Conservation (phyloP, 1,140 invertebrate species). For the Meloidogyne hapla region DNA sequence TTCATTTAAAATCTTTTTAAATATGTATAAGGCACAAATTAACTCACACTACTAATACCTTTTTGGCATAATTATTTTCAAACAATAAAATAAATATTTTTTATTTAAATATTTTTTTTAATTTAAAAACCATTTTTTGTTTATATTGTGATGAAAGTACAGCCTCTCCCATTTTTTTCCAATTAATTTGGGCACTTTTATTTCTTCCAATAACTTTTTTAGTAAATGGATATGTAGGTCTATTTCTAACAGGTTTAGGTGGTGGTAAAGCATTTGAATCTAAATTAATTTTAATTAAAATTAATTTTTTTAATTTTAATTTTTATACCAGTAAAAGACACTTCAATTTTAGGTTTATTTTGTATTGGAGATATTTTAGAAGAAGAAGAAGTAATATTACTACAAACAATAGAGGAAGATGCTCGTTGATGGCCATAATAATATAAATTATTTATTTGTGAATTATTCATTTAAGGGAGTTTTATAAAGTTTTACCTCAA, state of each 20-base stretch:
- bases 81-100: no score
- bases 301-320: not conserved
- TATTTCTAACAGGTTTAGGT: not conserved
- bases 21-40: no score
- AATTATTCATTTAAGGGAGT: not conserved
- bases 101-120: not conserved
- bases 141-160: constrained; percentile 5
- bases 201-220: not conserved
- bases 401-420: not conserved
- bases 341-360: not conserved
- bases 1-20: no score
- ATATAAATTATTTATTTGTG: not conserved
- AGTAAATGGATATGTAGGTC: not conserved
- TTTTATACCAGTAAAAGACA: not conserved
- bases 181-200: not conserved
- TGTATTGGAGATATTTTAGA: not conserved
- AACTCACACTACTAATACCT: no score
- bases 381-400: not conserved
- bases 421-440: not conserved
- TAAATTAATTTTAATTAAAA: not conserved
- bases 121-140: not conserved
- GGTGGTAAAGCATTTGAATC: not conserved
- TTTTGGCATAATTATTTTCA: no score
- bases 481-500: no score
- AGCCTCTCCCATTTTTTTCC: not conserved